These are phyloP conservation scores for Heliocidaris tuberculata DNA, from an alignment of 35 echinoderm and acorn worm species.

Conservation along the genomic window DNA sequence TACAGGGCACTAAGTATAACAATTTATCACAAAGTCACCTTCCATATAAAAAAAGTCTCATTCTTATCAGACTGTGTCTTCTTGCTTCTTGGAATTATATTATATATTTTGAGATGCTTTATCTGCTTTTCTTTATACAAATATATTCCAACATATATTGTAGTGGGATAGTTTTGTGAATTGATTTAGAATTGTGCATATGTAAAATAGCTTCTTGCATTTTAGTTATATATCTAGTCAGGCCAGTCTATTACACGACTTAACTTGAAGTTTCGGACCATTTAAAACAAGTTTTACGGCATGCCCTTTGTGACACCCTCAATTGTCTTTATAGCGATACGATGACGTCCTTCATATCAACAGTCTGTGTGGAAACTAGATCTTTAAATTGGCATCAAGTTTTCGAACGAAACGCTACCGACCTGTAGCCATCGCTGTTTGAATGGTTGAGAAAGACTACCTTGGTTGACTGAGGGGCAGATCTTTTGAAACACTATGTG, in stretches of 20 bases:
- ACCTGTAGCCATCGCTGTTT: neutral
- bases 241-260: neutral
- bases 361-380: no score
- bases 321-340: neutral
- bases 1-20: no score
- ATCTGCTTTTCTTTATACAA: no score
- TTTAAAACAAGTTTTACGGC: neutral
- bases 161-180: no score
- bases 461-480: neutral
- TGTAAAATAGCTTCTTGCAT: neutral
- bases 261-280: neutral
- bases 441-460: neutral
- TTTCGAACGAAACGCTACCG: neutral
- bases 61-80: no score
- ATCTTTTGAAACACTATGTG: neutral
- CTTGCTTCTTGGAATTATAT: no score
- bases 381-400: neutral
- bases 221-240: neutral
- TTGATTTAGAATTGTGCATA: no score
- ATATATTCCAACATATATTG: no score
- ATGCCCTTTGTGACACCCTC: neutral
- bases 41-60: no score
- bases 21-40: no score
- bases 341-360: neutral
- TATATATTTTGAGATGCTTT: no score